Conservation (phyloP, 1,140 invertebrate species). For the Riptortus pedestris region DNA sequence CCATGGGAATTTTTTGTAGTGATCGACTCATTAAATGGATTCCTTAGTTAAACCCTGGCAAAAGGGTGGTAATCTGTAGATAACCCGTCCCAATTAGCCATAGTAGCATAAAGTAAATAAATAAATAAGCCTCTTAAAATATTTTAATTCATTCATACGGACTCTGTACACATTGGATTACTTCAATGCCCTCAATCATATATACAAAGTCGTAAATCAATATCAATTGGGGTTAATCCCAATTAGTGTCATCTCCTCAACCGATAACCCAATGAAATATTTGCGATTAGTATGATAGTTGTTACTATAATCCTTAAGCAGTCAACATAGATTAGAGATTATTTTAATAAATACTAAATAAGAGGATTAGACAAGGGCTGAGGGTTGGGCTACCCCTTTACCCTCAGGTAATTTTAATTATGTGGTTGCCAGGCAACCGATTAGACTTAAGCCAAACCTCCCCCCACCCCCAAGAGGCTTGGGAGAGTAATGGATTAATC, state of each 20-base stretch:
- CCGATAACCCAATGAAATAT: not conserved
- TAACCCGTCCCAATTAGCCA: too few relatives aligned
- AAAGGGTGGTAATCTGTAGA: too few relatives aligned
- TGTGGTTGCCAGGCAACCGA: constrained; percentile 7
- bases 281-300: not conserved
- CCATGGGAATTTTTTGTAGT: too few relatives aligned
- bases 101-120: too few relatives aligned
- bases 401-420: constrained; percentile 8
- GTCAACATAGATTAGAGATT: constrained; percentile 6
- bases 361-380: constrained; percentile 1
- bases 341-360: constrained; percentile 15
- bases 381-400: not conserved
- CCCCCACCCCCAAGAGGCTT: too few relatives aligned
- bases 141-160: too few relatives aligned
- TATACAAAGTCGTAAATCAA: too few relatives aligned
- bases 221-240: too few relatives aligned
- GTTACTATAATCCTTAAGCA: not conserved
- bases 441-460: not conserved
- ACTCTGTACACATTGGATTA: not conserved
- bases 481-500: constrained; percentile 3
- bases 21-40: too few relatives aligned
- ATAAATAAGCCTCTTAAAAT: too few relatives aligned
- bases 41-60: too few relatives aligned
- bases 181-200: not conserved
- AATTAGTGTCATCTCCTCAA: too few relatives aligned